Percentiles rank a stretch among this genome's conserved stretches.
phyloP scores from a whole-genome alignment of 1,140 invertebrate species.

The Caenorhabditis briggsae region DNA sequence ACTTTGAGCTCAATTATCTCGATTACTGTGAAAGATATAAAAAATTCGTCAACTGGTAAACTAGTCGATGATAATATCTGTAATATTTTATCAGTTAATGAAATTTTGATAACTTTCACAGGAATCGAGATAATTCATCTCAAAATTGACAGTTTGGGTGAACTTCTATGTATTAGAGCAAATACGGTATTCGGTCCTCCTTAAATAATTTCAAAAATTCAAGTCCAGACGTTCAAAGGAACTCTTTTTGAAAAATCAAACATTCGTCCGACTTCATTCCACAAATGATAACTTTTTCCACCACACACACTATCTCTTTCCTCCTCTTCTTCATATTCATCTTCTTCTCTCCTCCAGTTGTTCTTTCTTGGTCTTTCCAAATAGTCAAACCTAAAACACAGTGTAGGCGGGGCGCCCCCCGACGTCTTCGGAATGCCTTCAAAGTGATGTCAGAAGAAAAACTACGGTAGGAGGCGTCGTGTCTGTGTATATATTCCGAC shows the following conservation, averaged over 20 bases:
- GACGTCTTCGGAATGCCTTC: not conserved
- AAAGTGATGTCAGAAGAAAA: constrained; percentile 22
- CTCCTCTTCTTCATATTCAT: not conserved
- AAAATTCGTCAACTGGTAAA: too few relatives aligned
- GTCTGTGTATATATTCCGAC: constrained; percentile 24
- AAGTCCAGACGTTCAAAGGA: not conserved
- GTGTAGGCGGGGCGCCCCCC: not conserved
- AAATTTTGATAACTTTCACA: too few relatives aligned
- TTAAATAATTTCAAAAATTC: too few relatives aligned
- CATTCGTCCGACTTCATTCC: not conserved
- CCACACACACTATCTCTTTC: too few relatives aligned
- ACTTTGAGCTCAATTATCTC: too few relatives aligned
- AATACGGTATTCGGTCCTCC: too few relatives aligned
- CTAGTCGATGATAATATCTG: too few relatives aligned
- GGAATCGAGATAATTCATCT: too few relatives aligned
- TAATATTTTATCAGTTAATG: too few relatives aligned
- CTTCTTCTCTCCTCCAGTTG: constrained; percentile 7
- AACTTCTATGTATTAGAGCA: too few relatives aligned
- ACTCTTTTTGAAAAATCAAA: not conserved
- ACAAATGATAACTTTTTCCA: not conserved
- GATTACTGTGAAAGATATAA: too few relatives aligned
- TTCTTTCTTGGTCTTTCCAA: constrained; percentile 51
- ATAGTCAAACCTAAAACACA: constrained; percentile 25
- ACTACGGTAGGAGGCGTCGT: constrained; percentile 27
- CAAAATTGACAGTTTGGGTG: too few relatives aligned